Evolutionary conservation across 2,113 vertebrate genomes (phyloP), one percentile per base, ranked within the genome.

Genomic region (Megaceryle torquata): DNA sequence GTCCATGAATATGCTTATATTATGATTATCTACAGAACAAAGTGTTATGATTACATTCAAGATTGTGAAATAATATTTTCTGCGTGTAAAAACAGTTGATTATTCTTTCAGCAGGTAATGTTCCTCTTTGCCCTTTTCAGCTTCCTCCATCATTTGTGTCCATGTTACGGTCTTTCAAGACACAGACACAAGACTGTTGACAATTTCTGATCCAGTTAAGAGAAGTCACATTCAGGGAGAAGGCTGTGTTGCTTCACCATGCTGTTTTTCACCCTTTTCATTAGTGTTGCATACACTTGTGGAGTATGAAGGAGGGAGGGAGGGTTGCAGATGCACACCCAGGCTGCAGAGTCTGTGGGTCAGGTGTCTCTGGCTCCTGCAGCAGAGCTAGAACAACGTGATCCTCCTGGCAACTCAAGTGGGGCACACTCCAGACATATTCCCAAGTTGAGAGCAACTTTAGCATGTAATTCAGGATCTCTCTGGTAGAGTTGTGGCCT

Each of bases 281-380:
- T 67, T 84, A n/a, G 4, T 1, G 5, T 44, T 88, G 60, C 6
- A 19, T 75, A 28, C 17, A 15, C 57, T 39, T 82, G 35, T 53
- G 54, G 31, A 21, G 39, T 41, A 41, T 61, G 57, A 71, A 68
- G 26, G 18, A 64, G 50, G 33, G 4, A 74, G 9, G 13, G 9
- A 64, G 8, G 46, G n/a, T 61, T 67, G 37, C 31, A 65, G 75
- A 18, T 35, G 57, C 24, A 20, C 10, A 86, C 41, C 26, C 54
- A 60, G 31, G 26, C 63, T 92, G 43, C 29, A 41, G n/a, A 33
- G 33, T 15, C n/a, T 53, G 10, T 68, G 44, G 16, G 31, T 88
- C 0, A 0, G 33, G 20, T 68, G 4, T 4, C 48, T 71, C 53
- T 79, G 39, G 10, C 50, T 64, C 17, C 50, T 80, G 63, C 44